Evolutionary conservation across 2,113 vertebrate genomes (phyloP).

Genomic region (Solenodon paradoxus): DNA sequence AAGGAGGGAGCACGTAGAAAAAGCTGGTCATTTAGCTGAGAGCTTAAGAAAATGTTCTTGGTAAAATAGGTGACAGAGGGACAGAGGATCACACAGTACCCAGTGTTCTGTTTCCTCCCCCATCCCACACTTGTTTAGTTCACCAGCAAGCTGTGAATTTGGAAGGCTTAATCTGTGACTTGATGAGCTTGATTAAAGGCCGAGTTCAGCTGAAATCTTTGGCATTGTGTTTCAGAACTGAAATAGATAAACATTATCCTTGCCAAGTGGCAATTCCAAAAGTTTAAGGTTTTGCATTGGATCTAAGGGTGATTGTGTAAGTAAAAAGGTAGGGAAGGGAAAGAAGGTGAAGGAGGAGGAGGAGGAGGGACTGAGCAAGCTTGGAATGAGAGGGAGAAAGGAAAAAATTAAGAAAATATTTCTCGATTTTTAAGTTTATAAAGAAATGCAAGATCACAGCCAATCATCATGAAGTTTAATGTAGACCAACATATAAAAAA

Average conservation of each 20-base stretch:
- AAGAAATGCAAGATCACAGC: not conserved
- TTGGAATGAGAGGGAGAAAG: not conserved
- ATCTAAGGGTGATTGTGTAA: not conserved
- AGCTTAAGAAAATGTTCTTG: constrained; percentile 35
- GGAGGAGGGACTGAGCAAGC: not conserved
- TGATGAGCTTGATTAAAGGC: constrained; percentile 22
- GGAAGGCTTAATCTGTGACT: constrained; percentile 42
- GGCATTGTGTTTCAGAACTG: constrained; percentile 6
- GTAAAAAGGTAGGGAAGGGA: not conserved
- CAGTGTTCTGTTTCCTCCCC: constrained; percentile 43
- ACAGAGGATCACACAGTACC: not conserved
- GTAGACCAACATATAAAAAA: not conserved
- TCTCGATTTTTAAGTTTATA: constrained; percentile 16
- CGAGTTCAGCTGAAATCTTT: constrained; percentile 13
- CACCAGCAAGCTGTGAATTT: constrained; percentile 60
- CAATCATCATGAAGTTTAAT: not conserved
- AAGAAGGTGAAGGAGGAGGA: not conserved
- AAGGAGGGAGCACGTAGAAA: not conserved
- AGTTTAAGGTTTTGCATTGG: not conserved
- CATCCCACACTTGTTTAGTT: constrained; percentile 3
- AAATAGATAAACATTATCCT: constrained; percentile 16
- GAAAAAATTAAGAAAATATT: not conserved
- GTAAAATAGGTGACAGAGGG: constrained; percentile 43
- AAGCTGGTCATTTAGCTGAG: not conserved
- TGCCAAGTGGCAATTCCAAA: not conserved